Base-by-base conservation (phyloP, 2,797 vertebrate genomes). In the Denticeps clupeoides region DNA sequence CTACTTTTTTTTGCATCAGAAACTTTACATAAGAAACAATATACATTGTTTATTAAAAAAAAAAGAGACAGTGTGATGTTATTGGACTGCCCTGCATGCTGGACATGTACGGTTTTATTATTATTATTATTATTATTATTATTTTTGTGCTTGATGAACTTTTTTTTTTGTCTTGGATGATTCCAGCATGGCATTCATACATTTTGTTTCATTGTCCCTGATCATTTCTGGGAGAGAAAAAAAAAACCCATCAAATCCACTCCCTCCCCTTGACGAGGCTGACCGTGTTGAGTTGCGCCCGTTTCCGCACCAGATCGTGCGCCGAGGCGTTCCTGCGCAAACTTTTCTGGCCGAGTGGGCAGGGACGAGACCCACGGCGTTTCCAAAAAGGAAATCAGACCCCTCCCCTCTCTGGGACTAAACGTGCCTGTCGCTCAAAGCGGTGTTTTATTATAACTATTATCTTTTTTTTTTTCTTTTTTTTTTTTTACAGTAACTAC, bases 11-110 rank as follows among this genome's bases (percentile, higher is more conserved):
- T 76, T 90, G 80, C 84, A 87, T 77, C 76, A 81, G 84, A 87
- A 81, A 89, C 74, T 79, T 63, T 59, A 76, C 82, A 82, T 82
- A 75, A 46, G 42, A 84, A 68, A 83, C 65, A 68, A 23, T 65
- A 67, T 82, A 77, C 86, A 88, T 87, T 72, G 85, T 85, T 81
- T 60, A 44, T 21, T n/a, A n/a, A n/a, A 42, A 26, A 45, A 70
- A 80, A 80, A 83, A 89, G 75, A 91, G 81, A 92, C 86, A 67
- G 86, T 86, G 82, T 85, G n/a, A n/a, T n/a, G 87, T 85, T 87
- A 84, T 89, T 87, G 85, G 87, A 86, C 82, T 84, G 74, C 72
- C 89, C 86, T 97, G 94, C 94, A 97, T 98, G 94, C 94, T 95
- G 94, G 94, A 90, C 94, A 96, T 99, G 94, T 89, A 94, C 1